phyloP scores from a whole-genome alignment of 2,888 invertebrate genomes.

The Schrankia costaestrigalis region DNA sequence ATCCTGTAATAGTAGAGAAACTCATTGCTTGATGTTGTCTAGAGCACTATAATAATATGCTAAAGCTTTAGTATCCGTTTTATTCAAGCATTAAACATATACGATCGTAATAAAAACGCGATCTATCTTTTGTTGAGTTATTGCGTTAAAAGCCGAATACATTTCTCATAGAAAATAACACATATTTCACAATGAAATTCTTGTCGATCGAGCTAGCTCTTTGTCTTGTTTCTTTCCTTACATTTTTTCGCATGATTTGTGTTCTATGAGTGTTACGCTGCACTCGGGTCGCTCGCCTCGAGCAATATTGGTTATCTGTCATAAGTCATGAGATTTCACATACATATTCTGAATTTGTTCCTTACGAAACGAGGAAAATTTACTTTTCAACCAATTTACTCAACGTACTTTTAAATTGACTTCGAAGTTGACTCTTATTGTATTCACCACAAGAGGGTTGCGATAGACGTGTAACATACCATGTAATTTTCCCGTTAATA shows the following conservation, averaged over 20 bases:
- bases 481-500: slow-evolving; percentile 38
- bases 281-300: slow-evolving; percentile 50
- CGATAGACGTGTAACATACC: slow-evolving; percentile 18
- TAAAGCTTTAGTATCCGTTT: no score
- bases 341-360: slow-evolving; percentile 48
- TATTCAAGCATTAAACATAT: no score
- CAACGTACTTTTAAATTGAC: no score
- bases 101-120: slow-evolving; percentile 28
- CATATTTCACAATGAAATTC: slow-evolving; percentile 68
- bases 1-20: no score
- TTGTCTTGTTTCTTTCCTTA: slow-evolving; percentile 61
- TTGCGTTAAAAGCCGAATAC: slow-evolving; percentile 58
- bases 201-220: slow-evolving; percentile 63
- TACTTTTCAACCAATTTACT: no score
- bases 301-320: slow-evolving; percentile 72
- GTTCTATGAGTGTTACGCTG: slow-evolving; percentile 63
- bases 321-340: slow-evolving; percentile 65
- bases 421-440: slow-evolving; percentile 15
- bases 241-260: slow-evolving; percentile 67
- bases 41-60: no score
- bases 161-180: slow-evolving; percentile 67
- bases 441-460: slow-evolving; percentile 9
- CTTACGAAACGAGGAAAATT: slow-evolving; percentile 33
- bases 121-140: slow-evolving; percentile 41
- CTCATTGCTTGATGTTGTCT: no score